Evolutionary conservation across 2,888 invertebrate genomes (phyloP).

Genomic region (Euplagia quadripunctaria): DNA sequence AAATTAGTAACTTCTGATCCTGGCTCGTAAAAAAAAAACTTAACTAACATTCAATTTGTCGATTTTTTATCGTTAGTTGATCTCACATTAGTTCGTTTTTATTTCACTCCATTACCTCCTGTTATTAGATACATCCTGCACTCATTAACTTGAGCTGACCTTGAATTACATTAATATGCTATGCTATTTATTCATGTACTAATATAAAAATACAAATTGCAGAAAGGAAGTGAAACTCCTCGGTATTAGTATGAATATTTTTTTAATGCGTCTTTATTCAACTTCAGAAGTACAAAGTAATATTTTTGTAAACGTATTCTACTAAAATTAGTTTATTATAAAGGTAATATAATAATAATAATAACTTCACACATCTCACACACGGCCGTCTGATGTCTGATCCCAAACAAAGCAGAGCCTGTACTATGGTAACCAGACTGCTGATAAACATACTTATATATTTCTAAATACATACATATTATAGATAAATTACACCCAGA

Average conservation of each 20-base stretch:
- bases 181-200: not conserved
- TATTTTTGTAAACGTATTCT: too few relatives aligned
- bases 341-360: too few relatives aligned
- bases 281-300: not conserved
- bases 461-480: too few relatives aligned
- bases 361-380: too few relatives aligned
- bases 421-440: too few relatives aligned
- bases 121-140: constrained; percentile 8
- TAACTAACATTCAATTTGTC: constrained; percentile 4
- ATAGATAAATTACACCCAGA: too few relatives aligned
- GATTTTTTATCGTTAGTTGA: constrained; percentile 7
- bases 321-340: too few relatives aligned
- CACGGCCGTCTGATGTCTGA: too few relatives aligned
- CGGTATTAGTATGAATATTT: not conserved
- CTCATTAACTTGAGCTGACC: not conserved
- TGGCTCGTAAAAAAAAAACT: not conserved
- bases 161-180: constrained; percentile 1
- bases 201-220: not conserved
- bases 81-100: constrained; percentile 6
- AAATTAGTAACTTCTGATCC: not conserved
- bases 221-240: not conserved
- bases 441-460: too few relatives aligned
- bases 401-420: too few relatives aligned
- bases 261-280: not conserved
- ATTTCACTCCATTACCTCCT: not conserved